Evolutionary conservation across 2,113 vertebrate species (phyloP).

Genomic region (Tonatia bakeri): DNA sequence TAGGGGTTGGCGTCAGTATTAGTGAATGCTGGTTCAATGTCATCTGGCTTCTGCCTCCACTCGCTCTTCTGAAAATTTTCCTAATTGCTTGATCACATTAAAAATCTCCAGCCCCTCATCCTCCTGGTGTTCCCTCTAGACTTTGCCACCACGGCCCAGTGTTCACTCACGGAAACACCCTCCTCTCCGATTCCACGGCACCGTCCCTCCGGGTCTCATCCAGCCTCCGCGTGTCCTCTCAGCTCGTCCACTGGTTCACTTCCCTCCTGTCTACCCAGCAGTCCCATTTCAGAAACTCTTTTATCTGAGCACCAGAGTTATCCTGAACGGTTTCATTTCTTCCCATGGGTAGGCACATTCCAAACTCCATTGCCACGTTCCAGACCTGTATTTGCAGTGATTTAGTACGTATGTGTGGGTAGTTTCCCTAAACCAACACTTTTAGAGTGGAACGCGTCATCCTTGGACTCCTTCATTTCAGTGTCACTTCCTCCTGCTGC

Average conservation of each 20-base stretch:
- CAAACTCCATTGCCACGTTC: not conserved
- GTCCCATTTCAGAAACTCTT: not conserved
- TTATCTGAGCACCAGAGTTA: not conserved
- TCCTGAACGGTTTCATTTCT: not conserved
- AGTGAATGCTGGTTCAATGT: not conserved
- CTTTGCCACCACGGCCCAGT: not conserved
- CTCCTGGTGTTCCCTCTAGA: not conserved
- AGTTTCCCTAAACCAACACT: not conserved
- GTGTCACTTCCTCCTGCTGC: not conserved
- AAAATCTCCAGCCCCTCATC: not conserved
- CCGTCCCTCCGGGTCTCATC: not conserved
- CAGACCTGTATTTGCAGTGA: not conserved
- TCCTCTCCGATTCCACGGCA: not conserved
- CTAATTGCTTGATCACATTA: not conserved
- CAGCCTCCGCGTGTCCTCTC: not conserved
- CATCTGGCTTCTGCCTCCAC: not conserved
- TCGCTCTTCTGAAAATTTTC: not conserved
- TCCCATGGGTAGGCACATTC: not conserved
- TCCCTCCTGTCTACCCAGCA: not conserved
- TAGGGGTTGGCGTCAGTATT: not conserved
- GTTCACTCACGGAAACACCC: not conserved
- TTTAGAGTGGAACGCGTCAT: not conserved
- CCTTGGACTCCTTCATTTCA: too few relatives aligned
- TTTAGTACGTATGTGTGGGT: not conserved
- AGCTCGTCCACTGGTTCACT: too few relatives aligned